Base-by-base conservation (phyloP, 2,888 invertebrate species). In the Plebejus argus region DNA sequence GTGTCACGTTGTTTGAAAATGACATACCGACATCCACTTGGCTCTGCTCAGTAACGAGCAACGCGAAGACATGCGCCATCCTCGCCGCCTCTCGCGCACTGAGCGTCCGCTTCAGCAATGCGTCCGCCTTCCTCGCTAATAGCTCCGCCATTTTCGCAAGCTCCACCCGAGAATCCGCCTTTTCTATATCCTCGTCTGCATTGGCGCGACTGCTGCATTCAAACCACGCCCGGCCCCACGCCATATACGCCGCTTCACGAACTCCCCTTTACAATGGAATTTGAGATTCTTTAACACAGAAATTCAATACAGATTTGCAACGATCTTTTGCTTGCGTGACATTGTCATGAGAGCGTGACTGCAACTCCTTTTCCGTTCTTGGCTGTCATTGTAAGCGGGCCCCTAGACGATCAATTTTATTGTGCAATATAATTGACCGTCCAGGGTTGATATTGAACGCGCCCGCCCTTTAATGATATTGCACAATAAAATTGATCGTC, bases 141-240 rank as follows among this genome's bases (percentile, higher is more conserved):
- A 0, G 82, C 83, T 1, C 89, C 84, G 28, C 88, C 81, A 78
- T 89, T 88, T 1, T 87, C 83, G 1, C 91, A 87, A 49, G 89
- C 85, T n/a, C 86, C 85, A 76, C 23, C 82, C 76, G 0, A 18
- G 53, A 18, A 53, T 53, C 53, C 75, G 70, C 18, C 86, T 78
- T 0, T 6, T 5, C 28, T 15, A 15, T 28, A 1, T 66, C 66
- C 3, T 23, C 23, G 28, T 28, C 53, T 4, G 53, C 53, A 18
- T 18, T 66, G 4, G 82, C 83, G 1, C 89, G 87, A 39, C 84
- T 84, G 20, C 88, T 81, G 78, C 90, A 88, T 2, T 87, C 83
- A 1, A 91, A 85, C 0, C 91, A 88, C 53, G 89, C 85, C 15
- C 86, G 85, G 76, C 92, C 92, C 93, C 93, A 93, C 1, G 90